Evolutionary conservation across 2,113 vertebrate species (phyloP).

Genomic region (Antennarius striatus): DNA sequence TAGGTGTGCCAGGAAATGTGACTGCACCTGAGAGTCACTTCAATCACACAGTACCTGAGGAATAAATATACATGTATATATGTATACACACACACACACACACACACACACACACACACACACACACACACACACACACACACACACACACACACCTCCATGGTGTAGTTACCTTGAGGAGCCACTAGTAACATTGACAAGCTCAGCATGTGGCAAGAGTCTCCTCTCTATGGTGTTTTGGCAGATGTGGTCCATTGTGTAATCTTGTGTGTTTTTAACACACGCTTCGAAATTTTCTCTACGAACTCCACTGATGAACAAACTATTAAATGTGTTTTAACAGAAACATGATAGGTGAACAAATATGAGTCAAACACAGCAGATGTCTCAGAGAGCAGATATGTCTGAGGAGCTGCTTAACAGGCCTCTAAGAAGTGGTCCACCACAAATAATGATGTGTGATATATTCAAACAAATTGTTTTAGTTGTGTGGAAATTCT

Average conservation of each 20-base stretch:
- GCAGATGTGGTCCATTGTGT: constrained; percentile 50
- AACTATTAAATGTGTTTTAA: neutral
- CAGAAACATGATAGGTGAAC: neutral
- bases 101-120: too few relatives aligned
- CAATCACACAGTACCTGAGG: neutral
- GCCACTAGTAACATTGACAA: constrained; percentile 49
- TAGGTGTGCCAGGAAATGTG: constrained; percentile 51
- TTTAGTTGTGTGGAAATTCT: neutral
- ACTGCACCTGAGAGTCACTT: neutral
- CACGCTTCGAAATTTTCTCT: neutral
- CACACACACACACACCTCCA: too few relatives aligned
- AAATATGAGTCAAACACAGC: neutral
- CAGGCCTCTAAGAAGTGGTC: constrained; percentile 48
- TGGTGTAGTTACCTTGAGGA: constrained; percentile 50
- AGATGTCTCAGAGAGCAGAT: constrained; percentile 9
- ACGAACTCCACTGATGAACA: too few relatives aligned
- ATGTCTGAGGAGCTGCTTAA: constrained; percentile 21
- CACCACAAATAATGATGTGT: neutral
- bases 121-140: too few relatives aligned
- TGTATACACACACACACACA: too few relatives aligned
- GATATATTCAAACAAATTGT: neutral
- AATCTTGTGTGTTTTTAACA: constrained; percentile 3
- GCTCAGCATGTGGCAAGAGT: constrained; percentile 58
- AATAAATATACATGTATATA: too few relatives aligned
- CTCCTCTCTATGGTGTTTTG: constrained; percentile 41